Base-by-base conservation (phyloP, 2,113 vertebrate species). In the Rhinopomastus cyanomelas region DNA sequence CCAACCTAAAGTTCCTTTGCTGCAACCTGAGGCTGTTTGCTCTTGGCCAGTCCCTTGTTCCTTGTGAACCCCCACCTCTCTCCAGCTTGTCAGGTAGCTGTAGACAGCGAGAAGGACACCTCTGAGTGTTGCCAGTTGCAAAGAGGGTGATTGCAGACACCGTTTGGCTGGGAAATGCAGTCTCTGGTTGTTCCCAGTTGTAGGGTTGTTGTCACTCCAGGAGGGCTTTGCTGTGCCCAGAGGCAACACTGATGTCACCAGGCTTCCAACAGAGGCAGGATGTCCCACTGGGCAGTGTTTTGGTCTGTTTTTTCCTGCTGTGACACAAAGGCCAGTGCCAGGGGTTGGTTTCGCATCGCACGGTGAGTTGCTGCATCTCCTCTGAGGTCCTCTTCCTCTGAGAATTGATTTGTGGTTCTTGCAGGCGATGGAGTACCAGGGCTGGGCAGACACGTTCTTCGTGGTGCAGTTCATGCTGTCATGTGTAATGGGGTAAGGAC, bases 401-500 rank as follows among this genome's bases (percentile, higher is more conserved):
- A 93, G 19, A 20, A 23, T 5, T 10, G 59, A 14, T 37, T 0
- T 69, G 88, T 90, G 37, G 96, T 48, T 94, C 16, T 97, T 96
- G 62, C 88, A 98, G 98, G 97, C 97, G 1, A 11, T 98, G 95
- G 96, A 98, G 26, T 98, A 96, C 90, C 97, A 97, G 78, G 98
- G 97, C 88, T 98, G 98, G 98, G 95, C 96, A 1, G 97, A 98
- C 84, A 79, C 51, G 0, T 62, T 98, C 85, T 98, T 98, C 82
- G 4, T 98, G 3, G 30, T 96, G 69, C 97, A 98, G 96, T 98
- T 98, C 37, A 88, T 46, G 6, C 96, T 98, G 8, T 98, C 98
- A 4, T 98, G 98, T 73, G 93, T 98, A 7, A 98, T 98, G 98
- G 98, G 98, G 98, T 98, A 96, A 97, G 98, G 36, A 17, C 1